These are phyloP conservation scores for Carcinoscorpius rotundicauda DNA, from an alignment of 1,140 invertebrate species.

Conservation along the genomic window DNA sequence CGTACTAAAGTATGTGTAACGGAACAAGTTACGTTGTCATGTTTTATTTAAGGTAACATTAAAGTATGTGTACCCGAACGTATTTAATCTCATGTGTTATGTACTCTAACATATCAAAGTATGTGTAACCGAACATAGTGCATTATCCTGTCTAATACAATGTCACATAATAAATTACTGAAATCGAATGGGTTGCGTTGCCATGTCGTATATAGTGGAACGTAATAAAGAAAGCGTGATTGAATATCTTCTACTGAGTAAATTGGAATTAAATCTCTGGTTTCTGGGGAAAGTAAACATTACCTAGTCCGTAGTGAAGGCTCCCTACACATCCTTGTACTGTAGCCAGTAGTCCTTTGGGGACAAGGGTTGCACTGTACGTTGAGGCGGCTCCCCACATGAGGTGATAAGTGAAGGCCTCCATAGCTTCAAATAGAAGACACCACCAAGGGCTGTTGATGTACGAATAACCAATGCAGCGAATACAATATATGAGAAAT, in stretches of 20 bases:
- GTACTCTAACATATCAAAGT: too few species aligned
- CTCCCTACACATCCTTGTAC: constrained; percentile 69
- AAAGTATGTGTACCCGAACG: too few species aligned
- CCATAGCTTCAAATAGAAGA: constrained; percentile 66
- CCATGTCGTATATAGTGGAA: too few species aligned
- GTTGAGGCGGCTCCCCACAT: constrained; percentile 69
- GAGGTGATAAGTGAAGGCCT: constrained; percentile 67
- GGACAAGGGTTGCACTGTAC: constrained; percentile 62
- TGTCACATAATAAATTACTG: too few species aligned
- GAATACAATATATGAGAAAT: constrained; percentile 61
- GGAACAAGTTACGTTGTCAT: too few species aligned
- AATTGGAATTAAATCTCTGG: neutral
- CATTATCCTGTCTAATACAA: too few species aligned
- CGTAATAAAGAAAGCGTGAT: too few species aligned
- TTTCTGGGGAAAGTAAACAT: constrained; percentile 12
- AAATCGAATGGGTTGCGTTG: too few species aligned
- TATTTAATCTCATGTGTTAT: too few species aligned
- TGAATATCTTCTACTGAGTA: neutral
- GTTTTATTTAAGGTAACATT: too few species aligned
- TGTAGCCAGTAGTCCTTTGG: constrained; percentile 63
- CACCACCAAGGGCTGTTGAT: constrained; percentile 69
- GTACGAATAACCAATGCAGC: constrained; percentile 63
- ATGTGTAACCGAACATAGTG: too few species aligned
- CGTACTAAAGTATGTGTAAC: too few species aligned
- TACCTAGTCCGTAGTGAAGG: constrained; percentile 67